Evolutionary conservation across 2,797 vertebrate species (phyloP), one percentile per base, ranked within the genome.

Genomic region (Remorina albescens): DNA sequence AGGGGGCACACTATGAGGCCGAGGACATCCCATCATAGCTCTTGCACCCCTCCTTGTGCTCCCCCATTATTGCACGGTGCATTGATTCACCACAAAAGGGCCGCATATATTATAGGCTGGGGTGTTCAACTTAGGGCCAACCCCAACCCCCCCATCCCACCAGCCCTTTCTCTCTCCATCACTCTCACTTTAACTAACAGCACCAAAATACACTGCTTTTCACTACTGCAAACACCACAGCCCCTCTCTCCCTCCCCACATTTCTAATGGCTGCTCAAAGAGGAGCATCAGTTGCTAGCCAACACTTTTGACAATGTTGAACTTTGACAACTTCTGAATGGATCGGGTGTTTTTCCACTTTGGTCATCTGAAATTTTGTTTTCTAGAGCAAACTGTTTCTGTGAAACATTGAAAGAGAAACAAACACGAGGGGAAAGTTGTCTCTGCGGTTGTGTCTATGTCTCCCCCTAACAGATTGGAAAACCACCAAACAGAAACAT

Each of bases 51-150:
- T 74, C 86, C 85, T 72, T 30, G 47, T 3, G 30, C 21, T 67
- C 71, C 84, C 84, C 87, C 81, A 94, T 94, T 94, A 93, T 85
- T 60, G 75, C 88, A 91, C 44, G 92, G 86, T 93, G 92, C 93
- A 94, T 92, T 94, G 92, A 90, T 81, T 93, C 67, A 49, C 65
- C 77, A 95, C 94, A 95, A 95, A 90, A 90, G 93, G 41, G 70
- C 30, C 32, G 93, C 91, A 95, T 95, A 95, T 79, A 94, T 95
- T 94, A 94, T 82, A 76, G 80, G 62, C 53, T 63, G 59, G 70
- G 60, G 82, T 84, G 81, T 81, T 88, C 82, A 82, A 53, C 64
- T 75, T 59, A 67, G 70, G 76, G 76, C 58, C 72, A 71, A 54
- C 49, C 88, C 80, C 78, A 82, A 74, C 78, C 86, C 78, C 82